Percentiles rank a stretch among this genome's conserved stretches.
Conservation (phyloP, 2,797 vertebrate genomes). For the Macrochelys suwanniensis region DNA sequence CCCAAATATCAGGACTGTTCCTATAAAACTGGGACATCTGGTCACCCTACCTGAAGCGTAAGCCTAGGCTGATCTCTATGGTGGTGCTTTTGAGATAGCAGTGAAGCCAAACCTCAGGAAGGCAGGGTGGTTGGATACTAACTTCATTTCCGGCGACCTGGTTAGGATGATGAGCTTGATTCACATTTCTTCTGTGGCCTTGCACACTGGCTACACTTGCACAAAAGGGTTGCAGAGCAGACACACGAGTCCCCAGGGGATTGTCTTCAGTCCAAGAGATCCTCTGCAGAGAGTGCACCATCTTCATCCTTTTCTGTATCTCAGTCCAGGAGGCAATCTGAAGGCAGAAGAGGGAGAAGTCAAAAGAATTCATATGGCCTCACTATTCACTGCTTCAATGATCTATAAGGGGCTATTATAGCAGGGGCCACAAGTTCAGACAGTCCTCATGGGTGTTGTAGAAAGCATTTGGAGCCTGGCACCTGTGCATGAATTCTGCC, state of each 20-base stretch:
- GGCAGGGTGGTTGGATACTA: neutral
- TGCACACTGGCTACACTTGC: neutral
- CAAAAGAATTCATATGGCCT: neutral
- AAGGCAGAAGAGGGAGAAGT: neutral
- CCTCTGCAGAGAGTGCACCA: neutral
- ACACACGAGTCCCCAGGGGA: neutral
- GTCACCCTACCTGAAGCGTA: neutral
- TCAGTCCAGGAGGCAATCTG: neutral
- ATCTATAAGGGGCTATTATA: neutral
- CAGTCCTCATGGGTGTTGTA: neutral
- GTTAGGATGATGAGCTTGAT: neutral
- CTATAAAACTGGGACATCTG: no score
- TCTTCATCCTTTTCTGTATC: neutral
- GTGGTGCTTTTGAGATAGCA: neutral
- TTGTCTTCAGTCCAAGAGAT: neutral
- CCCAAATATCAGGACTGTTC: no score
- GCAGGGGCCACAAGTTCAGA: neutral
- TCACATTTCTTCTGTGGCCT: neutral
- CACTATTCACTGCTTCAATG: neutral
- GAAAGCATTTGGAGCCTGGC: neutral
- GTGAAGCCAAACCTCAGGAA: neutral
- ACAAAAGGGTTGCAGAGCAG: neutral
- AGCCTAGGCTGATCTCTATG: neutral
- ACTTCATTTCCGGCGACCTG: neutral
- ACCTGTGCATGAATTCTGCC: neutral